Evolutionary conservation across 2,797 vertebrate species (phyloP).

Genomic region (Tadarida brasiliensis): DNA sequence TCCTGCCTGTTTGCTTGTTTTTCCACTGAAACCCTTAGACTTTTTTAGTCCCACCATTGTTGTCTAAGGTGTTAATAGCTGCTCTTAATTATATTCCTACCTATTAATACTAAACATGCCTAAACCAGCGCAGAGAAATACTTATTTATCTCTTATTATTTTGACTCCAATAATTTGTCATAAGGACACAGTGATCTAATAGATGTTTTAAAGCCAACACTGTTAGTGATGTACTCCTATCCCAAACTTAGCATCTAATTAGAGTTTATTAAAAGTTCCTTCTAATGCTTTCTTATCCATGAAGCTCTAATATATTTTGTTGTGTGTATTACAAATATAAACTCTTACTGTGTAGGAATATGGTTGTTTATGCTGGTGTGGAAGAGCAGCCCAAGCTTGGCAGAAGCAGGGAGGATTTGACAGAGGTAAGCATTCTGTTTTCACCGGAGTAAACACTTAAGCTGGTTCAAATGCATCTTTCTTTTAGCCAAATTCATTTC

Average conservation of each 20-base stretch:
- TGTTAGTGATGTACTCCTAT: background rate
- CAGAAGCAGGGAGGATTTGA: constrained; percentile 93
- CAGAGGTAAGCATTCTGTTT: constrained; percentile 90
- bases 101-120: background rate
- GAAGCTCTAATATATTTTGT: constrained; percentile 14
- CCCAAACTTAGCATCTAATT: background rate
- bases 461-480: background rate
- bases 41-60: background rate
- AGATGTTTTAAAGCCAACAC: constrained; percentile 19
- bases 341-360: constrained; percentile 88
- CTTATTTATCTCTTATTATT: background rate
- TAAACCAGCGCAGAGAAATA: constrained; percentile 24
- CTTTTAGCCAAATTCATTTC: constrained; percentile 39
- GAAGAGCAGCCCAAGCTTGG: constrained; percentile 95
- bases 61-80: background rate
- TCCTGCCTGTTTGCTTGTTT: constrained; percentile 27
- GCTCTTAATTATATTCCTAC: constrained; percentile 22
- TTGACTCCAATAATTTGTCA: background rate
- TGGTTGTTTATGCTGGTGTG: constrained; percentile 94
- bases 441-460: background rate
- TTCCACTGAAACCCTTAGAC: background rate
- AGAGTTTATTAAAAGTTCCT: constrained; percentile 18
- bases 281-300: constrained; percentile 27
- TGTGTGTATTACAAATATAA: constrained; percentile 50
- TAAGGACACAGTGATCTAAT: background rate